A percentile compares a stretch with the other conserved stretches of the same genome.
Evolutionary conservation across 2,797 vertebrate genomes (phyloP).

Genomic region (Eutrigla gurnardus): DNA sequence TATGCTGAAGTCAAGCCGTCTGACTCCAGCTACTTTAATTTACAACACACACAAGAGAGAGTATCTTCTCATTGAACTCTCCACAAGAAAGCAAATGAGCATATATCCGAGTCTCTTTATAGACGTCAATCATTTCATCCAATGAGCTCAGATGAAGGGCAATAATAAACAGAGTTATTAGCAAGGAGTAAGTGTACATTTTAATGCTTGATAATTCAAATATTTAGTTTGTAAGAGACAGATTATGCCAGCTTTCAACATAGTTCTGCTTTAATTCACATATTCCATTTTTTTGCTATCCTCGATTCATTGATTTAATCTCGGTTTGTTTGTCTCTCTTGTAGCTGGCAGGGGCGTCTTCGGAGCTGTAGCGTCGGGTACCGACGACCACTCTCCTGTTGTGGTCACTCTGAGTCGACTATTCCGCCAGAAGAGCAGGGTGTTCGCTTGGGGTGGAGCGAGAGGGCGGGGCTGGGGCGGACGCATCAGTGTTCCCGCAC

Average conservation of each 20-base stretch:
- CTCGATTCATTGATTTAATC: not conserved
- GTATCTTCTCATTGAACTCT: not conserved
- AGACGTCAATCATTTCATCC: not conserved
- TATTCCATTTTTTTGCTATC: not conserved
- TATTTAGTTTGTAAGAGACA: not conserved
- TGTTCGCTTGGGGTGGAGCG: constrained; percentile 84
- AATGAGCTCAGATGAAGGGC: not conserved
- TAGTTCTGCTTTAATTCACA: not conserved
- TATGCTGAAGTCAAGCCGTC: constrained; percentile 7
- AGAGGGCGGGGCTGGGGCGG: constrained; percentile 78
- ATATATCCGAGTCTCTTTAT: not conserved
- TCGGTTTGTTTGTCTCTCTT: not conserved
- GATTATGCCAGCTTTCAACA: not conserved
- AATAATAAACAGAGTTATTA: not conserved
- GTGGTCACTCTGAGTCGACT: constrained; percentile 86
- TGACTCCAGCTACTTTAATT: not conserved
- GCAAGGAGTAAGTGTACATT: not conserved
- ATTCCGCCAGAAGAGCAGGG: constrained; percentile 90
- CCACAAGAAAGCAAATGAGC: not conserved
- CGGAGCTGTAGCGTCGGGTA: constrained; percentile 57
- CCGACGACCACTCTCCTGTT: constrained; percentile 75
- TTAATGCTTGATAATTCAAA: not conserved
- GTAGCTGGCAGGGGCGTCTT: constrained; percentile 90
- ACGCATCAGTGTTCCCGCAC: constrained; percentile 81
- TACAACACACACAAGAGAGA: not conserved